A percentile compares a stretch with the other conserved stretches of the same genome.
phyloP scores from a whole-genome alignment of 2,113 vertebrate species.

The Mirza zaza region DNA sequence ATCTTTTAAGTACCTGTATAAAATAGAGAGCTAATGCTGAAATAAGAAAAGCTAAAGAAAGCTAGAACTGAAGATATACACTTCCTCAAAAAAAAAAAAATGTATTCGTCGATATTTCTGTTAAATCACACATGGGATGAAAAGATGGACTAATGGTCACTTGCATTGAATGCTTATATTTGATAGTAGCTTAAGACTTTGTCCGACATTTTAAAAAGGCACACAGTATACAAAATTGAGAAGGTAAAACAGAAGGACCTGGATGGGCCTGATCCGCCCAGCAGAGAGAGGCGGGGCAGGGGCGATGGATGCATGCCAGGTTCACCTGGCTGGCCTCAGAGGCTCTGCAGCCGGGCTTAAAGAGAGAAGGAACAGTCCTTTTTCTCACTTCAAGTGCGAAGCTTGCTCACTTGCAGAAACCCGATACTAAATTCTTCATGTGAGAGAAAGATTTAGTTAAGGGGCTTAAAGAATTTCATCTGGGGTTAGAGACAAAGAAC shows the following conservation, averaged over 20 bases:
- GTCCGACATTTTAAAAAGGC: neutral
- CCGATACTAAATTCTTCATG: slow-evolving; percentile 26
- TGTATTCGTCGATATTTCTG: neutral
- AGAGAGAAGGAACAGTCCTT: neutral
- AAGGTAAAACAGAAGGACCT: neutral
- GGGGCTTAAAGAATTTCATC: slow-evolving; percentile 48
- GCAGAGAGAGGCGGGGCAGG: rapidly evolving
- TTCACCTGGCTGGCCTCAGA: neutral
- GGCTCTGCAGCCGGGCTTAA: neutral
- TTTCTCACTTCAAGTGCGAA: neutral
- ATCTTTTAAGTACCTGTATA: neutral
- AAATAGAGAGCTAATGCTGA: neutral
- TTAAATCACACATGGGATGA: neutral
- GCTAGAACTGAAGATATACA: neutral
- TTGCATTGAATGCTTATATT: neutral
- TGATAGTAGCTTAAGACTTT: neutral
- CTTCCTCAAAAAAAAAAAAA: neutral
- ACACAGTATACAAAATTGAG: neutral
- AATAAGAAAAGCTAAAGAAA: neutral
- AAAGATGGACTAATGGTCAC: neutral
- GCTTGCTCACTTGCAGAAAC: slow-evolving; percentile 48
- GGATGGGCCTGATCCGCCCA: rapidly evolving
- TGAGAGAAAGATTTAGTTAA: neutral
- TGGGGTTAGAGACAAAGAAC: slow-evolving; percentile 42
- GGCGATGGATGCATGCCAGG: rapidly evolving